Conservation (phyloP, 2,113 vertebrate genomes). For the Cnemophilus loriae region DNA sequence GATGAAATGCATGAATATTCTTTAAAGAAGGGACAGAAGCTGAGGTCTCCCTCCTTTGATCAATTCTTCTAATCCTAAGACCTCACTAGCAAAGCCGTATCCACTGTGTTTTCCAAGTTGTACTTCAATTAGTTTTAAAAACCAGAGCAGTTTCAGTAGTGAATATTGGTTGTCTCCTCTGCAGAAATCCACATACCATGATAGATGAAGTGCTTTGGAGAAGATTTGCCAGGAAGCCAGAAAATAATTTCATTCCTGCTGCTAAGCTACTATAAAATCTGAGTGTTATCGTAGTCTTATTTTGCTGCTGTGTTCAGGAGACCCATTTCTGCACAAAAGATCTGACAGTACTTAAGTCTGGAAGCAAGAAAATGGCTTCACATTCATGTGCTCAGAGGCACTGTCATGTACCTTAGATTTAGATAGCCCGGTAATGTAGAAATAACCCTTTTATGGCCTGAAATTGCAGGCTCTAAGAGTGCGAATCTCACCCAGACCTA, state of each 20-base stretch:
- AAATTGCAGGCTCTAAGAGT: not conserved
- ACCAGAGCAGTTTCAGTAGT: not conserved
- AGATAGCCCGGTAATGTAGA: not conserved
- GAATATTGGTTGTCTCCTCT: not conserved
- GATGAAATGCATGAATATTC: not conserved
- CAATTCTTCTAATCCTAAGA: not conserved
- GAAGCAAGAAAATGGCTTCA: not conserved
- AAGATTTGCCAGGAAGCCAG: not conserved
- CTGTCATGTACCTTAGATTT: not conserved
- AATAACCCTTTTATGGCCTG: not conserved
- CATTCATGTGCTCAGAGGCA: not conserved
- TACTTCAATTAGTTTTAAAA: not conserved
- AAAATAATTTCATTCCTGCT: not conserved
- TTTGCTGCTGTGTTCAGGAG: not conserved
- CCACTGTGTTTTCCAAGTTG: not conserved
- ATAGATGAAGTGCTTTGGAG: not conserved
- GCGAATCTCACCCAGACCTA: not conserved
- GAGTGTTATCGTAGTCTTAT: not conserved
- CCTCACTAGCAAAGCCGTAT: not conserved
- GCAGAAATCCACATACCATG: not conserved
- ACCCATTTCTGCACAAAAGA: not conserved
- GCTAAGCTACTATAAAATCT: not conserved
- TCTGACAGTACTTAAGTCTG: not conserved
- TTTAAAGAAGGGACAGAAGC: not conserved
- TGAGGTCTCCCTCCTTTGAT: not conserved